phyloP scores from a whole-genome alignment of 2,888 invertebrate genomes.

The Eubasilissa splendida region DNA sequence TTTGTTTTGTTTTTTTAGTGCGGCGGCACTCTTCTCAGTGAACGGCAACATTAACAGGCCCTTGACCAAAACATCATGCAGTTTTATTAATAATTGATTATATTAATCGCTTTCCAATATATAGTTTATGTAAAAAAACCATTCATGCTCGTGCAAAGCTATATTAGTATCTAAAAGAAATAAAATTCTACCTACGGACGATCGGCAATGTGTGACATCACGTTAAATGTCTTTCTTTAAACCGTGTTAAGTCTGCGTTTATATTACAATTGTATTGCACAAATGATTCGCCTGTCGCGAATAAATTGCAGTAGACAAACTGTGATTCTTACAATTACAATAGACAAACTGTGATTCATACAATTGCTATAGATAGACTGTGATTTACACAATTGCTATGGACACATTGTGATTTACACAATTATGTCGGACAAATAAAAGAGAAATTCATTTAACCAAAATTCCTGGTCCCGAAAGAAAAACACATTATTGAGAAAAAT shows the following conservation, averaged over 20 bases:
- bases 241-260: neutral
- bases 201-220: constrained; percentile 6
- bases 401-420: no score
- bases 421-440: no score
- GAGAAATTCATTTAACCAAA: no score
- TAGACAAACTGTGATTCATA: no score
- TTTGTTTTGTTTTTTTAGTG: constrained; percentile 7
- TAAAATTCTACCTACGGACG: constrained; percentile 42
- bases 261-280: no score
- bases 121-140: constrained; percentile 28
- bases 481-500: no score
- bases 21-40: neutral
- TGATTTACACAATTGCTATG: no score
- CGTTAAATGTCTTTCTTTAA: constrained; percentile 6
- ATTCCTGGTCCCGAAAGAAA: no score
- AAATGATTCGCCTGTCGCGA: no score
- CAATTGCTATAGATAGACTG: no score
- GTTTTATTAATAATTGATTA: constrained; percentile 18
- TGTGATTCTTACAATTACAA: no score
- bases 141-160: constrained; percentile 56
- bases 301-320: no score
- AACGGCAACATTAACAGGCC: constrained; percentile 16
- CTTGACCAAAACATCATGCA: constrained; percentile 35
- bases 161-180: constrained; percentile 28
- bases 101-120: constrained; percentile 23